Evolutionary conservation across 2,888 invertebrate species (phyloP).

Genomic region (Deilephila porcellus): DNA sequence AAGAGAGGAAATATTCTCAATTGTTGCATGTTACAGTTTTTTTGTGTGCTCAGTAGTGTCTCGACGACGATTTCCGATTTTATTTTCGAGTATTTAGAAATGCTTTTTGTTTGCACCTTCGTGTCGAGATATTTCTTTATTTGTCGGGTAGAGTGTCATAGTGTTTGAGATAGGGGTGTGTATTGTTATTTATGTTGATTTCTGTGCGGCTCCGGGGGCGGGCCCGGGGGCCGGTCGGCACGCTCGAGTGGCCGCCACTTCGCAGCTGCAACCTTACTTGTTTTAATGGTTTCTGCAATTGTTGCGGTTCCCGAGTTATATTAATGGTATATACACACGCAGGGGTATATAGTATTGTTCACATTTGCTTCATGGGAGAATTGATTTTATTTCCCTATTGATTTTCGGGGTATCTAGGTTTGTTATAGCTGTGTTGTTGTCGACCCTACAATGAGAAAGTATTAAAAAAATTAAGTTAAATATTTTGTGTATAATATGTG

Average conservation of each 20-base stretch:
- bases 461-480: neutral
- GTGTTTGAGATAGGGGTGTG: conserved; percentile 83
- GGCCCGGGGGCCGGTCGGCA: conserved; percentile 74
- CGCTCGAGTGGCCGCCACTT: conserved; percentile 70
- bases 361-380: conserved; percentile 66
- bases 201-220: conserved; percentile 78
- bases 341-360: conserved; percentile 53
- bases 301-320: conserved; percentile 67
- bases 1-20: conserved; percentile 83
- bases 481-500: no score
- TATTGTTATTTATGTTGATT: conserved; percentile 85
- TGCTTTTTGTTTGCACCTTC: conserved; percentile 41
- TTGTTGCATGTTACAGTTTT: conserved; percentile 72
- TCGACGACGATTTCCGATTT: conserved; percentile 41
- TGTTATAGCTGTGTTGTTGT: conserved; percentile 41
- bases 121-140: conserved; percentile 48
- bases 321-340: conserved; percentile 66
- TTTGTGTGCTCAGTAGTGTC: conserved; percentile 40
- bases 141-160: conserved; percentile 54
- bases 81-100: conserved; percentile 41
- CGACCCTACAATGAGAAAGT: neutral
- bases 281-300: conserved; percentile 78
- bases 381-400: conserved; percentile 52
- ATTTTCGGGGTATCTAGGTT: conserved; percentile 40
- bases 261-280: conserved; percentile 79